Conservation (phyloP, 1,140 invertebrate species). For the Philaenus spumarius region DNA sequence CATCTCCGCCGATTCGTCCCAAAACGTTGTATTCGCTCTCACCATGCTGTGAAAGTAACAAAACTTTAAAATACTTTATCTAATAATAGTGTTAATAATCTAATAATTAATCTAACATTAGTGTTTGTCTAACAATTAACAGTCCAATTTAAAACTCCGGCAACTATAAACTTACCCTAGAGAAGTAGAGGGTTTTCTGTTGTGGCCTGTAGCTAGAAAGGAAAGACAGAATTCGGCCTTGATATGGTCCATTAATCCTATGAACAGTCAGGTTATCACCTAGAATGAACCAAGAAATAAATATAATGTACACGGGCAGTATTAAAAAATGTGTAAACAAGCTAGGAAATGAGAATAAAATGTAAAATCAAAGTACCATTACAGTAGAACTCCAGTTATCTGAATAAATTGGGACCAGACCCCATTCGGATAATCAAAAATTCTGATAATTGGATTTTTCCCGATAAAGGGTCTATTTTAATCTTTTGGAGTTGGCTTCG, state of each 20-base stretch:
- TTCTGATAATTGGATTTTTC: too few relatives aligned
- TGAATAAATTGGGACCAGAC: too few relatives aligned
- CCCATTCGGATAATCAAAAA: too few relatives aligned
- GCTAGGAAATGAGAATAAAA: too few relatives aligned
- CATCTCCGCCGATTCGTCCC: conserved; percentile 87
- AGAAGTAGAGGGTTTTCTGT: conserved; percentile 66
- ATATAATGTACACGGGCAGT: too few relatives aligned
- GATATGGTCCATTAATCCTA: conserved; percentile 58
- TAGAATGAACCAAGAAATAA: conserved; percentile 16
- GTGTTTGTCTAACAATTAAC: not conserved
- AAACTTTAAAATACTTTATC: conserved; percentile 23
- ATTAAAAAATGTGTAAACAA: too few relatives aligned
- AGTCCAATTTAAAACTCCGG: not conserved
- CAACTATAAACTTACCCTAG: conserved; percentile 47
- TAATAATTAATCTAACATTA: not conserved
- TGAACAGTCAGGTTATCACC: conserved; percentile 50
- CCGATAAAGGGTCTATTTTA: too few relatives aligned
- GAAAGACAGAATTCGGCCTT: conserved; percentile 69
- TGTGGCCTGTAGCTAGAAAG: conserved; percentile 65
- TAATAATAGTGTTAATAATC: not conserved
- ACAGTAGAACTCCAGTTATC: too few relatives aligned
- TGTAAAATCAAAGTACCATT: too few relatives aligned
- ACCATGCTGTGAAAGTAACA: conserved; percentile 73
- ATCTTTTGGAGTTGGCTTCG: too few relatives aligned
- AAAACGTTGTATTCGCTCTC: conserved; percentile 87